Percentiles rank a stretch among this genome's conserved stretches.
These are phyloP conservation scores for Philaethria dido DNA, from an alignment of 2,888 invertebrate genomes.

Conservation along the genomic window DNA sequence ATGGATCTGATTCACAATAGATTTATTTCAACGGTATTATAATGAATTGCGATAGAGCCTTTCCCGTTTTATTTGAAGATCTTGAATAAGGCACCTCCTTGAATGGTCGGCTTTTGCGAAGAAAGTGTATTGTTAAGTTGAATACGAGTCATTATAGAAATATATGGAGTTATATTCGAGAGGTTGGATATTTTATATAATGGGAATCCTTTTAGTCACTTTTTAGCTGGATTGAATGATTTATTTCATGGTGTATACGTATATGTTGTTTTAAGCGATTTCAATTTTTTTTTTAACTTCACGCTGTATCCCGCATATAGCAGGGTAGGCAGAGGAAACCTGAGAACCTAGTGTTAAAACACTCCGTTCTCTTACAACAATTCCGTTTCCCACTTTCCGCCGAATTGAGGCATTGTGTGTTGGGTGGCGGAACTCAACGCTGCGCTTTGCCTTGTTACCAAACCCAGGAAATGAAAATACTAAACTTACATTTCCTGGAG, in stretches of 20 bases:
- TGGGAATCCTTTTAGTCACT: constrained; percentile 21
- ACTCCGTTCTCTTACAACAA: too few species aligned
- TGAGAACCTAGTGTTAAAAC: too few species aligned
- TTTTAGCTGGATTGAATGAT: constrained; percentile 2
- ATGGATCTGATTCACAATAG: constrained; percentile 66
- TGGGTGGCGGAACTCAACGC: too few species aligned
- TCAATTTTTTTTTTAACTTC: too few species aligned
- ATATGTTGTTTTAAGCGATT: constrained; percentile 8
- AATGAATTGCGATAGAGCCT: constrained; percentile 75
- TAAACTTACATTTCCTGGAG: too few species aligned
- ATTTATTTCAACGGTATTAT: constrained; percentile 70
- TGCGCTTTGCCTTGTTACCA: too few species aligned
- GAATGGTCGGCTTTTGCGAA: constrained; percentile 67
- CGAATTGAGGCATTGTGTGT: too few species aligned
- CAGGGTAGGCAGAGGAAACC: too few species aligned
- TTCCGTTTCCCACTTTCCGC: too few species aligned
- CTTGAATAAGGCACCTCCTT: constrained; percentile 69
- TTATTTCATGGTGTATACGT: background rate
- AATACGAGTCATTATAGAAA: constrained; percentile 66
- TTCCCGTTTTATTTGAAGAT: constrained; percentile 58
- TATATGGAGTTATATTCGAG: constrained; percentile 49
- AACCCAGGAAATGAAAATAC: too few species aligned
- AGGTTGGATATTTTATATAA: constrained; percentile 20
- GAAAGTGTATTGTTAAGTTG: constrained; percentile 68
- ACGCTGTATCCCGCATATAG: too few species aligned